Base-by-base conservation (phyloP, 2,797 vertebrate genomes). In the Gymnothorax reevesii region DNA sequence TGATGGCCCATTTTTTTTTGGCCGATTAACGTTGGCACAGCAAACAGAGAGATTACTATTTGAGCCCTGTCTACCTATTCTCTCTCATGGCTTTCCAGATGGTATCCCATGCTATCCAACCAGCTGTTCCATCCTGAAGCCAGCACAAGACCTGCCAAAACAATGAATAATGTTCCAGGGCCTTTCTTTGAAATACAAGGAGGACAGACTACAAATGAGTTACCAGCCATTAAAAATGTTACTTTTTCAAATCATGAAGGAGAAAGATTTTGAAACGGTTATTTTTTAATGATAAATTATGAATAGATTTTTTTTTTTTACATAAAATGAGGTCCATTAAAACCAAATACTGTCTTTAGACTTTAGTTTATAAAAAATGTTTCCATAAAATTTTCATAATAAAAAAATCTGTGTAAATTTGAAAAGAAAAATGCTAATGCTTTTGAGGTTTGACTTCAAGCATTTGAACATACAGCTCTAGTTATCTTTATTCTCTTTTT, bases 71-170 rank as follows among this genome's bases (percentile, higher is more conserved):
- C 87, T 90, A 90, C 93, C 93, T 93, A 84, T 88, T 91, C 92
- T 88, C 89, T 92, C 94, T 94, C 94, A 92, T 92, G 89, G 91
- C 90, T 92, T 88, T 91, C 94, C 93, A 92, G 80, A 90, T 54
- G 87, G 89, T 92, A 94, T 94, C 95, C 91, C 90, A 88, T 90
- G 92, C 92, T 89, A 92, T 94, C 92, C 91, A 91, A 91, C 94
- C 94, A 95, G 93, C 93, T 94, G 93, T 91, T 94, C 92, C 89
- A 95, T 66, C 90, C 91, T 94, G 94, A 89, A 79, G 88, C 92
- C 88, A 83, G 84, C 94, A 90, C 88, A 88, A 86, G 87, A 87
- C 86, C 89, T 94, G 94, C 91, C 92, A 94, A 84, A 87, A 91
- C 88, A 92, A 94, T 92, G 89, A 94, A 95, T 93, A 84, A 90